Evolutionary conservation across 2,888 invertebrate genomes (phyloP).

Genomic region (Blastobasis adustella): DNA sequence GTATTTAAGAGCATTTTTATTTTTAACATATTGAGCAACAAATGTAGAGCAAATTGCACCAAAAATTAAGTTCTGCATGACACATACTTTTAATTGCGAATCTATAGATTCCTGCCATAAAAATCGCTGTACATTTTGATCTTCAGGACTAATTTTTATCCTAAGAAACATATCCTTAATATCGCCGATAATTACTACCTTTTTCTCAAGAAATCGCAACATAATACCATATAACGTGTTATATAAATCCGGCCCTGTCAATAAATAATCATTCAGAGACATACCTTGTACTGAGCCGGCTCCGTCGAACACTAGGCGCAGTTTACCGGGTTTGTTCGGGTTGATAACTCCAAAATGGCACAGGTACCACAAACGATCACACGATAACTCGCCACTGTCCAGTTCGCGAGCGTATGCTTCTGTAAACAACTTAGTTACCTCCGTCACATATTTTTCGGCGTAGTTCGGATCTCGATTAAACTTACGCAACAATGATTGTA

Average conservation of each 20-base stretch:
- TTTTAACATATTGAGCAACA: no score
- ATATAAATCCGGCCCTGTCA: conserved; percentile 15
- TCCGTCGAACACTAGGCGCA: conserved; percentile 15
- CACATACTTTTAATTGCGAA: conserved; percentile 7
- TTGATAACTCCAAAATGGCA: conserved; percentile 16
- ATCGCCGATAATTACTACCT: conserved; percentile 10
- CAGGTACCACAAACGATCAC: conserved; percentile 12
- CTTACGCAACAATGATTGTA: conserved; percentile 8
- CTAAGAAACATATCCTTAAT: conserved; percentile 15
- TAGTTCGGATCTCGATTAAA: conserved; percentile 5
- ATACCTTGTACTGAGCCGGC: conserved; percentile 13
- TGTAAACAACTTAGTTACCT: conserved; percentile 13
- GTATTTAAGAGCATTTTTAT: no score
- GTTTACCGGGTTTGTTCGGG: conserved; percentile 15
- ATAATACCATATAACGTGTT: conserved; percentile 16
- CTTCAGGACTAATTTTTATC: conserved; percentile 13
- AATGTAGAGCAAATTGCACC: conserved; percentile 17
- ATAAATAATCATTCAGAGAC: conserved; percentile 11
- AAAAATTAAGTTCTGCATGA: conserved; percentile 14
- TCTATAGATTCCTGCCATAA: conserved; percentile 2
- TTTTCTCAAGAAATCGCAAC: conserved; percentile 13
- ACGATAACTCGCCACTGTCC: conserved; percentile 8
- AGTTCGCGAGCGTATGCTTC: conserved; percentile 15
- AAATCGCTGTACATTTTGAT: conserved; percentile 15
- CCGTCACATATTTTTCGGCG: no score